A percentile compares a stretch with the other conserved stretches of the same genome.
These are phyloP conservation scores for Anabacerthia variegaticeps DNA, from an alignment of 2,797 vertebrate genomes.

Conservation along the genomic window DNA sequence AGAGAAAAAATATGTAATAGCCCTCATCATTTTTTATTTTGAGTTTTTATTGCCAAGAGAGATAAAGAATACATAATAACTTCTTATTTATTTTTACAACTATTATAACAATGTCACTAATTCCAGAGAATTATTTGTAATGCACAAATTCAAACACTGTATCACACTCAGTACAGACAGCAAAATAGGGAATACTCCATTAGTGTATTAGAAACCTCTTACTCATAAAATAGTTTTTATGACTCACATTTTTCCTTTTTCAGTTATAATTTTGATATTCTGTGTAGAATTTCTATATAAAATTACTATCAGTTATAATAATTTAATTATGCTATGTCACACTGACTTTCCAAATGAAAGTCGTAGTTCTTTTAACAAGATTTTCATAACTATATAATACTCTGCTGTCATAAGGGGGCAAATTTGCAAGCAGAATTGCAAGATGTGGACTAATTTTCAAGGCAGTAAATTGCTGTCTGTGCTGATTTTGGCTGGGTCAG, in stretches of 20 bases:
- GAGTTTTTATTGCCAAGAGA: not conserved
- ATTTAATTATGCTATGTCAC: not conserved
- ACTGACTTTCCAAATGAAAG: not conserved
- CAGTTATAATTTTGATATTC: not conserved
- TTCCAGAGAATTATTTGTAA: not conserved
- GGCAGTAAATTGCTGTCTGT: not conserved
- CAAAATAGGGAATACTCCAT: not conserved
- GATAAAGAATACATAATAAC: not conserved
- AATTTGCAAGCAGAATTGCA: not conserved
- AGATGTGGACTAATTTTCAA: not conserved
- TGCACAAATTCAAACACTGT: not conserved
- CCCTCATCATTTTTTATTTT: rapidly evolving
- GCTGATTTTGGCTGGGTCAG: not conserved
- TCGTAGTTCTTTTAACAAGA: not conserved
- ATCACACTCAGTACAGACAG: not conserved
- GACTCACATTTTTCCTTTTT: not conserved
- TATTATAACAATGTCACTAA: not conserved
- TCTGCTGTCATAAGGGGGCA: not conserved
- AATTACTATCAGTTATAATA: not conserved
- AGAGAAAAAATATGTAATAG: not conserved
- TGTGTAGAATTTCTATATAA: not conserved
- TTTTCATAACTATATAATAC: not conserved
- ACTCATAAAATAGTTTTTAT: not conserved
- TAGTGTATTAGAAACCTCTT: not conserved
- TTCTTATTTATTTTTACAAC: not conserved